Evolutionary conservation across 1,140 invertebrate genomes (phyloP), one percentile per base, ranked within the genome.

Genomic region (Andrena cerasifolii): DNA sequence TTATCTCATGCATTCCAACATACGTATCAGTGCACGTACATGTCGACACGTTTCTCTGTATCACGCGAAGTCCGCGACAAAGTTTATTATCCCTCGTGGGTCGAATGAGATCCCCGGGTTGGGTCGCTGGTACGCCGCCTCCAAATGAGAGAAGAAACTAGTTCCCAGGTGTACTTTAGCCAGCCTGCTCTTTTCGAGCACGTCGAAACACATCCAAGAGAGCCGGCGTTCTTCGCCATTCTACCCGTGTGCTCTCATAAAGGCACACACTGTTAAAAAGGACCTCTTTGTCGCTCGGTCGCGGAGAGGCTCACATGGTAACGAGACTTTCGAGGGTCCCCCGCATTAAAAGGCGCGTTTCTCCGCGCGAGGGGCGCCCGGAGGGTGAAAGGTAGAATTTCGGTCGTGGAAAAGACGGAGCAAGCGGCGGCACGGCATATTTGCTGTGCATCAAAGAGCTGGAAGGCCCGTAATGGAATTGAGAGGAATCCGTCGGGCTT

Each of bases 371-470:
- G 7, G 24, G 65, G 26, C 49, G 51, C 3, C 1, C 21, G 18
- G 67, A 21, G 45, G 6, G 26, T n/a, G 43, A 26, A 14, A 21
- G 47, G 53, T n/a, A n/a, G n/a, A n/a, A n/a, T n/a, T n/a, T n/a
- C n/a, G n/a, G n/a, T n/a, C n/a, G n/a, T n/a, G 53, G 49, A 33
- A 45, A 72, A 16, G 24, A 49, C 58, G 40, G 58, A 61, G 53
- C 12, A 65, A 47, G 36, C 53, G 12, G 49, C 67, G 59, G 45
- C 62, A 61, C 63, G 68, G 80, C 71, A 78, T 86, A 83, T 83
- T 86, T 86, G 62, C 70, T 63, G 68, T 83, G 78, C 80, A 85
- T 83, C 83, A 86, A 82, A 85, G 84, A 67, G 43, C 61, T 51
- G 59, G 72, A 80, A 54, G 65, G 61, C 36, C 24, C 47, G 40